Percentiles rank a stretch among this genome's conserved stretches.
Evolutionary conservation across 2,888 invertebrate genomes (phyloP).

Genomic region (Pachliopta kotzebuea): DNA sequence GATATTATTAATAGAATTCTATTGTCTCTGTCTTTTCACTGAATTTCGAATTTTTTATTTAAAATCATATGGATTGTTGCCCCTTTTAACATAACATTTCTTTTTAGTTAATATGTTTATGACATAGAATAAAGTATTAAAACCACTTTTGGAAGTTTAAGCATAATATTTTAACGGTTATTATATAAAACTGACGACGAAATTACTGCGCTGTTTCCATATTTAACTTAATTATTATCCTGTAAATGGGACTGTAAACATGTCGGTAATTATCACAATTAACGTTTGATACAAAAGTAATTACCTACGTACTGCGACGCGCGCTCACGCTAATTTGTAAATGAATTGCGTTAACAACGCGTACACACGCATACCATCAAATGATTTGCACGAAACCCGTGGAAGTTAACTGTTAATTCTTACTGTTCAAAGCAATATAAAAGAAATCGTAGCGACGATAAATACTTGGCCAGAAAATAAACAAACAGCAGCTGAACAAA

Average conservation of each 20-base stretch:
- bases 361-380: conserved; percentile 22
- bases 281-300: conserved; percentile 25
- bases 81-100: too few species aligned
- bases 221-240: conserved; percentile 21
- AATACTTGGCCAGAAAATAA: too few species aligned
- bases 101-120: too few species aligned
- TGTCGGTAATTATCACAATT: conserved; percentile 27
- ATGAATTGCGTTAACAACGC: conserved; percentile 30
- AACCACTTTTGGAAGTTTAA: too few species aligned
- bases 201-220: conserved; percentile 14
- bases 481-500: too few species aligned
- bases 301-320: conserved; percentile 7
- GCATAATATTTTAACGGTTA: neutral
- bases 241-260: conserved; percentile 21
- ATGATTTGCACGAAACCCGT: conserved; percentile 30
- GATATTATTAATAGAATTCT: too few species aligned
- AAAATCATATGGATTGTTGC: too few species aligned
- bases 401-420: conserved; percentile 16
- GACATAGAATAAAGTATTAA: too few species aligned
- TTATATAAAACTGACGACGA: neutral
- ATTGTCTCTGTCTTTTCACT: too few species aligned
- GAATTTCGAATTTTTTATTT: too few species aligned
- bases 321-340: conserved; percentile 30
- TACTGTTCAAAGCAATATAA: too few species aligned
- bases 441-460: too few species aligned